Percentiles rank a stretch among this genome's conserved stretches.
phyloP scores from a whole-genome alignment of 2,113 vertebrate species.

The Psettodes erumei region DNA sequence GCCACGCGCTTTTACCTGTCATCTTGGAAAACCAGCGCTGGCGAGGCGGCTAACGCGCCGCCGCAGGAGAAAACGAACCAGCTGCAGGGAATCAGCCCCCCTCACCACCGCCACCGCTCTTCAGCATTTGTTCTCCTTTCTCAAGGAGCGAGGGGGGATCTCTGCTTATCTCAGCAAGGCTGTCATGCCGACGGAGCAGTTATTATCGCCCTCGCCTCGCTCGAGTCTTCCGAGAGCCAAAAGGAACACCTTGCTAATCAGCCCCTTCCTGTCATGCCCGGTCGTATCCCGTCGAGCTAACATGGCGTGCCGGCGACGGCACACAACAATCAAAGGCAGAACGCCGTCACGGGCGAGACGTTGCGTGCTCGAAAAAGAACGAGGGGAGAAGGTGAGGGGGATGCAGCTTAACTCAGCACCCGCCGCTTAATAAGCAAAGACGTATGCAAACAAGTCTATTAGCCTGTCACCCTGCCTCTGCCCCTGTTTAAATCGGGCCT shows the following conservation, averaged over 20 bases:
- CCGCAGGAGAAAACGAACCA: slow-evolving; percentile 26
- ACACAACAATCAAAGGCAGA: slow-evolving; percentile 12
- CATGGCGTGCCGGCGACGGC: slow-evolving; percentile 1
- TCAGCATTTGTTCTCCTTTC: slow-evolving; percentile 32
- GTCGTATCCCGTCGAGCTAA: slow-evolving; percentile 32
- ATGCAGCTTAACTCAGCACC: slow-evolving; percentile 24
- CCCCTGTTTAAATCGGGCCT: slow-evolving; percentile 43
- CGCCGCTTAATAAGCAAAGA: slow-evolving; percentile 56
- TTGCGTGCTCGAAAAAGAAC: not conserved
- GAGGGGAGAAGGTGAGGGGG: not conserved
- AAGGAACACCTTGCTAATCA: slow-evolving; percentile 54
- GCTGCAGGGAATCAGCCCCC: slow-evolving; percentile 20
- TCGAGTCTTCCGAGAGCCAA: slow-evolving; percentile 33
- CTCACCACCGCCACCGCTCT: slow-evolving; percentile 13
- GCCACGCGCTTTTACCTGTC: slow-evolving; percentile 41
- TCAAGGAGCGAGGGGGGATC: slow-evolving; percentile 32
- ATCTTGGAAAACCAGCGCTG: slow-evolving; percentile 41
- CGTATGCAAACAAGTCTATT: slow-evolving; percentile 63
- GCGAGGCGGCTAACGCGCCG: slow-evolving; percentile 17
- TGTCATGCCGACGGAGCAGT: slow-evolving; percentile 53
- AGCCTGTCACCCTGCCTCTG: slow-evolving; percentile 57
- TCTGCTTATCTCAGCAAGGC: slow-evolving; percentile 58
- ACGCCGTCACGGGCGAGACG: slow-evolving; percentile 12
- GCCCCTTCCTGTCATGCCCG: slow-evolving; percentile 29
- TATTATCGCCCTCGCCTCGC: slow-evolving; percentile 37